Evolutionary conservation across 2,888 invertebrate species (phyloP).

Genomic region (Marronus borbonicus): DNA sequence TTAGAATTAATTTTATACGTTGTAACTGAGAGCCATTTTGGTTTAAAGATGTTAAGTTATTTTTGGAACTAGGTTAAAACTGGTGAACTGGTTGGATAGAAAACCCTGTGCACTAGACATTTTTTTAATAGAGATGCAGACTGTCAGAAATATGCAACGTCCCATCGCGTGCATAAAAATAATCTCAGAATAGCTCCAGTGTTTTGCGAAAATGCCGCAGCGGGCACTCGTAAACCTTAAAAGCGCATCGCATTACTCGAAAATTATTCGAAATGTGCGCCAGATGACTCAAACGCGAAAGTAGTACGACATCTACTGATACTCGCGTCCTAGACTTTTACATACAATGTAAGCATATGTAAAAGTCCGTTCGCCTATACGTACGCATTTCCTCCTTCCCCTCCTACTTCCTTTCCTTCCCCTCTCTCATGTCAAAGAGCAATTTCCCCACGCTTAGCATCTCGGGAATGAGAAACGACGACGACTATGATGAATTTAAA

Average conservation of each 20-base stretch:
- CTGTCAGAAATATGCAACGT: not conserved
- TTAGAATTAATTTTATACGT: too few species aligned
- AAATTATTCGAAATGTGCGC: conserved; percentile 37
- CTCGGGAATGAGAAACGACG: conserved; percentile 8
- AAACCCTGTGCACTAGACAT: too few species aligned
- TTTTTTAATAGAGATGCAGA: not conserved
- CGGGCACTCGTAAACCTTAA: conserved; percentile 11
- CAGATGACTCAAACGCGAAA: not conserved
- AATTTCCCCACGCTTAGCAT: conserved; percentile 15
- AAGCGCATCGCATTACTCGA: conserved; percentile 37
- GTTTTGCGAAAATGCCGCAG: conserved; percentile 6
- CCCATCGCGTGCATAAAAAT: conserved; percentile 6
- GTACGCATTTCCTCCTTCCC: conserved; percentile 2
- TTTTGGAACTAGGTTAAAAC: too few species aligned
- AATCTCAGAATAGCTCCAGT: conserved; percentile 9
- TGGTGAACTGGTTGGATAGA: too few species aligned
- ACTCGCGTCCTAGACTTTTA: not conserved
- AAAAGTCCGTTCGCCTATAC: not conserved
- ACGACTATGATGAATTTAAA: conserved; percentile 33
- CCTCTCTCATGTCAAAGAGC: conserved; percentile 28
- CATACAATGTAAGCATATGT: not conserved
- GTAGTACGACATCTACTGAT: not conserved
- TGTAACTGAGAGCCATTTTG: too few species aligned
- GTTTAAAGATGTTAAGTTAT: too few species aligned
- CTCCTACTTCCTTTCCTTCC: too few species aligned